These are phyloP conservation scores for Tympanoctomys barrerae DNA, from an alignment of 2,797 vertebrate species.

Conservation along the genomic window DNA sequence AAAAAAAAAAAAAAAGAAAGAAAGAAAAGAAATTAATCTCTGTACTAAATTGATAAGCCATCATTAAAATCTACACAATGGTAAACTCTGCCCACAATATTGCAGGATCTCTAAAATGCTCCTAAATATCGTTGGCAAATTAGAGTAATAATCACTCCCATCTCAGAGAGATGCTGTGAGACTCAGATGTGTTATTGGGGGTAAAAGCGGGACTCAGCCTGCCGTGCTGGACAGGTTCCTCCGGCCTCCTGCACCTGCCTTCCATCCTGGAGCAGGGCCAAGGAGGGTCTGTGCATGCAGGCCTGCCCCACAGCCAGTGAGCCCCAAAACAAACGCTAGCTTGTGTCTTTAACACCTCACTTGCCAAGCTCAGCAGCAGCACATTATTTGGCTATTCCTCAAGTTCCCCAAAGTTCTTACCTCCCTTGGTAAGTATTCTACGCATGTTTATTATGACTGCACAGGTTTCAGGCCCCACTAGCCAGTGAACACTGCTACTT, in stretches of 20 bases:
- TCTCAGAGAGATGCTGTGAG: slow-evolving; percentile 20
- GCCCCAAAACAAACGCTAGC: background rate
- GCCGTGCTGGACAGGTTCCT: background rate
- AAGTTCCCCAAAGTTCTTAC: slow-evolving; percentile 10
- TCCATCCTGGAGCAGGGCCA: background rate
- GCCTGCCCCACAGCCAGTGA: background rate
- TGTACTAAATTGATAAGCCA: slow-evolving; percentile 19
- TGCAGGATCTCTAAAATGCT: slow-evolving; percentile 33
- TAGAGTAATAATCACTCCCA: slow-evolving; percentile 27
- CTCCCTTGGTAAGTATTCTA: background rate
- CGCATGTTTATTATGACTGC: background rate
- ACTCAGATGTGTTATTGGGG: slow-evolving; percentile 1
- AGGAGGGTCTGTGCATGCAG: background rate
- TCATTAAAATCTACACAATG: slow-evolving; percentile 52
- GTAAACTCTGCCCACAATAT: background rate
- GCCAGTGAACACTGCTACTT: background rate
- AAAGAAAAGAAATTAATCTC: background rate
- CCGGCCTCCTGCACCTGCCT: background rate
- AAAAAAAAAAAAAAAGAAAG: too few relatives aligned
- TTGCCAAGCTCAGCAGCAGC: slow-evolving; percentile 37
- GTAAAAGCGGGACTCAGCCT: background rate
- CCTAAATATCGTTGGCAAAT: slow-evolving; percentile 56
- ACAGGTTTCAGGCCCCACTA: slow-evolving; percentile 9
- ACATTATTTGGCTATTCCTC: slow-evolving; percentile 18
- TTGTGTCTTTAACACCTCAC: slow-evolving; percentile 51